Evolutionary conservation across 2,888 invertebrate genomes (phyloP).

Genomic region (Gibbula magus): DNA sequence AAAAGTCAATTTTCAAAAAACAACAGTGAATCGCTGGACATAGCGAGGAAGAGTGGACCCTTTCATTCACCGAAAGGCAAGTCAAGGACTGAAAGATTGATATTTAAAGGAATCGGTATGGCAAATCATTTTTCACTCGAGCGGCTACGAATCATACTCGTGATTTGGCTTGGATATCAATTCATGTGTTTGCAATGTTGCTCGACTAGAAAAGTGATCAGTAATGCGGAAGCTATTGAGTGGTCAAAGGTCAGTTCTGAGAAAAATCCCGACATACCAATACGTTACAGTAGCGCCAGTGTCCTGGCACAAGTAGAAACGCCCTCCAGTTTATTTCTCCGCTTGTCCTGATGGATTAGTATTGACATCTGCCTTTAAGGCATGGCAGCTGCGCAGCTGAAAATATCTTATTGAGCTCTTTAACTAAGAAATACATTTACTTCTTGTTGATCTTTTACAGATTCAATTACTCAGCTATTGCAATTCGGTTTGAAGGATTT

Average conservation of each 20-base stretch:
- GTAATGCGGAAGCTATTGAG: neutral
- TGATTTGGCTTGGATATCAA: slow-evolving; percentile 11
- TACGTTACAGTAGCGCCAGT: neutral
- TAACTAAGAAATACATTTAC: too few species aligned
- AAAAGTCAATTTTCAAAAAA: too few species aligned
- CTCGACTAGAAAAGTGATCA: neutral
- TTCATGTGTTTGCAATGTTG: neutral
- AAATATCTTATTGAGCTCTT: too few species aligned
- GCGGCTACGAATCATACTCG: neutral
- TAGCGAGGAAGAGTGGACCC: too few species aligned
- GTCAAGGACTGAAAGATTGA: slow-evolving; percentile 1
- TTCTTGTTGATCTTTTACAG: too few species aligned
- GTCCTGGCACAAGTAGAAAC: neutral
- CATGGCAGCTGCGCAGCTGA: neutral
- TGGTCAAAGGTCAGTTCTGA: neutral
- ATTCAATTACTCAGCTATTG: too few species aligned
- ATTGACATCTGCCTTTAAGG: neutral
- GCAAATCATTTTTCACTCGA: slow-evolving; percentile 20
- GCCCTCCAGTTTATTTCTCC: neutral
- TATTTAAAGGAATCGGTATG: slow-evolving; percentile 6
- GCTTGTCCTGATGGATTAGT: neutral
- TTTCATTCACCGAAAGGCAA: neutral
- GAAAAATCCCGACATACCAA: neutral
- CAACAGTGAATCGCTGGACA: too few species aligned
- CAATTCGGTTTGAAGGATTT: too few species aligned